Percentiles rank a stretch among this genome's conserved stretches.
Evolutionary conservation across 2,888 invertebrate genomes (phyloP).

Genomic region (Tipula vernalis): DNA sequence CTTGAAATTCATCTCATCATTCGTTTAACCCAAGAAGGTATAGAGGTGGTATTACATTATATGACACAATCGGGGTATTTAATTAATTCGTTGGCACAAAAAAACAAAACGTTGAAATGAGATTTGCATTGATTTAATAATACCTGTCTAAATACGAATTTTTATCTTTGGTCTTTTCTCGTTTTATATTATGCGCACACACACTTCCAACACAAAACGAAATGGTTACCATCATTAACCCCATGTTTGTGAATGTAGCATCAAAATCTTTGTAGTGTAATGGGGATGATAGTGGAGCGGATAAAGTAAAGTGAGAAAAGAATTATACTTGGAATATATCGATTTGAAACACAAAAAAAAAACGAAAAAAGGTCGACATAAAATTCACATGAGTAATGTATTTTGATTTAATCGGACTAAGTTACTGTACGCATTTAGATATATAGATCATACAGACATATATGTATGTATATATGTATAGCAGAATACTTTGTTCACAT

Average conservation of each 20-base stretch:
- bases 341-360: background rate
- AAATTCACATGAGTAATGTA: background rate
- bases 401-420: conserved; percentile 4
- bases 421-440: background rate
- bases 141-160: background rate
- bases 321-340: background rate
- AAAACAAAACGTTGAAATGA: background rate
- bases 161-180: background rate
- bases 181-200: background rate
- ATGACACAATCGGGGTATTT: background rate
- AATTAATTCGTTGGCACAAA: background rate
- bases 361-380: background rate
- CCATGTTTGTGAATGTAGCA: background rate
- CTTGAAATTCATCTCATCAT: background rate
- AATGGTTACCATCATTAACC: background rate
- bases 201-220: background rate
- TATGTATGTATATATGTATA: background rate
- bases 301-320: background rate
- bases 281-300: background rate
- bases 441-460: background rate
- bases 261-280: background rate
- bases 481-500: background rate
- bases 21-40: background rate
- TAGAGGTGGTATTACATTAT: background rate
- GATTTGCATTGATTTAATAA: background rate